These are phyloP conservation scores for Podarcis raffonei DNA, from an alignment of 2,113 vertebrate species.

Conservation along the genomic window DNA sequence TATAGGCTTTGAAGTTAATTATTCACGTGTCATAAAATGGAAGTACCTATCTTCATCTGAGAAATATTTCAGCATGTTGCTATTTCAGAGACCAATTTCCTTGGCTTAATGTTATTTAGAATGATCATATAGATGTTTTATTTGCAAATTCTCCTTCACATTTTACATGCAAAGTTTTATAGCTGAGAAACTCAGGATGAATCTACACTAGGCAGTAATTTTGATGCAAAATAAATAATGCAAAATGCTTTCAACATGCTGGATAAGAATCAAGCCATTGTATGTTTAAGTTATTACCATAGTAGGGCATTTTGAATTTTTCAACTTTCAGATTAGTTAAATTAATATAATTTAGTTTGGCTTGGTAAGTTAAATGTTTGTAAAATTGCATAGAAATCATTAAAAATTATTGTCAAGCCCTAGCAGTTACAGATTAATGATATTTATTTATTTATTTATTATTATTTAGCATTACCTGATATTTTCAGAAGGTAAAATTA, in stretches of 20 bases:
- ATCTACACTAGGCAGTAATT: neutral
- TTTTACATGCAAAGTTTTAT: neutral
- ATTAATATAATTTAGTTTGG: too few relatives aligned
- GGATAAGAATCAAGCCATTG: neutral
- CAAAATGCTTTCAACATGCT: neutral
- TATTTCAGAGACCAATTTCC: neutral
- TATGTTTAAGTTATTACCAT: neutral
- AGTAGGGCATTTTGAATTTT: too few relatives aligned
- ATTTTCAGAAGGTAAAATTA: too few relatives aligned
- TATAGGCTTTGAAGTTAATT: neutral
- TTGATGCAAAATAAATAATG: constrained; percentile 5
- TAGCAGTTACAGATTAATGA: too few relatives aligned
- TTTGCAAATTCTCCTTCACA: neutral
- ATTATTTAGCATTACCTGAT: too few relatives aligned
- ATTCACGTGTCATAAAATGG: neutral
- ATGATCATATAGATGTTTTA: neutral
- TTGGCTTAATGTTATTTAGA: neutral
- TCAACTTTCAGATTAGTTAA: too few relatives aligned
- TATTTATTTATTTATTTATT: too few relatives aligned
- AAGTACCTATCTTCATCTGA: neutral
- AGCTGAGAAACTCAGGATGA: neutral
- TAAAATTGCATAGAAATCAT: too few relatives aligned
- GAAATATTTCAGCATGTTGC: neutral
- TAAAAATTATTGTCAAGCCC: too few relatives aligned
- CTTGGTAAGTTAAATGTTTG: too few relatives aligned